A percentile compares a stretch with the other conserved stretches of the same genome.
phyloP scores from a whole-genome alignment of 2,888 invertebrate species.

The Rhorus exstirpatorius region DNA sequence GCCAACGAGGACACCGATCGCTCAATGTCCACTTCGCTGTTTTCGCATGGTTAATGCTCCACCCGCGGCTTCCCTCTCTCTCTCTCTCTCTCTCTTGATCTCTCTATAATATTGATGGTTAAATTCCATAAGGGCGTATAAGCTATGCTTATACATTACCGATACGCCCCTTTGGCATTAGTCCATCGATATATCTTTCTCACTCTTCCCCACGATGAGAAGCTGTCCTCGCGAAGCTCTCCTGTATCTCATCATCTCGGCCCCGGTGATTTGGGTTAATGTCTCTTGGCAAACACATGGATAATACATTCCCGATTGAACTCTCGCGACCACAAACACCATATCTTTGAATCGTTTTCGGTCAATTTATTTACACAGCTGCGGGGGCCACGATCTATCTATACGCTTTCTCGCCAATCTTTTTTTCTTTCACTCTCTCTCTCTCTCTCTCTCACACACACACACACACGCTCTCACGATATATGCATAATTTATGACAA shows the following conservation, averaged over 20 bases:
- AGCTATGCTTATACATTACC: too few species aligned
- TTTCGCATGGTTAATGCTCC: constrained; percentile 71
- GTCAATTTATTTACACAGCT: constrained; percentile 65
- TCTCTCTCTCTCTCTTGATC: too few species aligned
- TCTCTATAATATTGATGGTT: too few species aligned
- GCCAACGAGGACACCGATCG: constrained; percentile 75
- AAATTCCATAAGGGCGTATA: too few species aligned
- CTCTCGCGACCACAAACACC: constrained; percentile 56
- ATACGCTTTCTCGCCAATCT: background rate
- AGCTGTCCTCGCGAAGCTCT: constrained; percentile 52
- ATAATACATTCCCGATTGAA: constrained; percentile 65
- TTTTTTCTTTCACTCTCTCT: constrained; percentile 22
- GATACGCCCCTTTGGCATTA: too few species aligned
- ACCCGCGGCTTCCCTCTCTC: constrained; percentile 22
- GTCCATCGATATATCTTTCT: background rate
- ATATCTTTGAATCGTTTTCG: constrained; percentile 56
- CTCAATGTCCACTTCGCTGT: constrained; percentile 74
- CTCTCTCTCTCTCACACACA: background rate
- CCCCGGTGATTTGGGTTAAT: constrained; percentile 78
- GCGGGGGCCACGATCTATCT: constrained; percentile 38
- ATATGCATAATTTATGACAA: constrained; percentile 40
- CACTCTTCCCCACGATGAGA: background rate
- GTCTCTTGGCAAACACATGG: constrained; percentile 76
- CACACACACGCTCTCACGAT: constrained; percentile 9
- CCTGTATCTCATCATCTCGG: constrained; percentile 67